Conservation (phyloP, 2,797 vertebrate species). For the Sebastes flavidus region DNA sequence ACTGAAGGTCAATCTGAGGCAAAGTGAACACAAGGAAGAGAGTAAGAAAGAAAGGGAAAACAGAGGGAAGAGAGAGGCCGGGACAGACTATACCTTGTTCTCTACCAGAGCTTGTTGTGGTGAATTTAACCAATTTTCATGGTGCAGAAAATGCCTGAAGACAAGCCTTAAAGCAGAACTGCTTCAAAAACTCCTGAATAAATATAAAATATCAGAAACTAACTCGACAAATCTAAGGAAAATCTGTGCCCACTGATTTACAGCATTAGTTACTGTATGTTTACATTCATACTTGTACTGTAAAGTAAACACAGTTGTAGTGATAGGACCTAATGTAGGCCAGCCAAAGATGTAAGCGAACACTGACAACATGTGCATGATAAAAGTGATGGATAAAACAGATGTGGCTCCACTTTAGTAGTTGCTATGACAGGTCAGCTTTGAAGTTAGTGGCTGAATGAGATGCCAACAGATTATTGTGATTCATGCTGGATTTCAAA, state of each 20-base stretch:
- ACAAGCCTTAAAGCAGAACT: neutral
- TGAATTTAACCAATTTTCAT: neutral
- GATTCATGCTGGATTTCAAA: slow-evolving; percentile 37
- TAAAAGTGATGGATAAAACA: slow-evolving; percentile 38
- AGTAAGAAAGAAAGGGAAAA: slow-evolving; percentile 2
- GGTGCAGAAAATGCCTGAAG: neutral
- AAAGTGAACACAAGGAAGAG: slow-evolving; percentile 29
- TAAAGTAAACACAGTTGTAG: slow-evolving; percentile 35
- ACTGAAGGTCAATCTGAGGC: slow-evolving; percentile 64
- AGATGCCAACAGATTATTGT: slow-evolving; percentile 26
- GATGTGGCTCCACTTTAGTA: slow-evolving; percentile 19
- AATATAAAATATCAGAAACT: neutral
- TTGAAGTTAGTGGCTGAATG: slow-evolving; percentile 35
- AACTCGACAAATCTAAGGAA: neutral
- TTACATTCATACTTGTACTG: slow-evolving; percentile 26
- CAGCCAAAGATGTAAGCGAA: slow-evolving; percentile 10
- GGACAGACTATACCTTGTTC: neutral
- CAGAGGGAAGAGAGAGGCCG: neutral
- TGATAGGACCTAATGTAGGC: slow-evolving; percentile 4
- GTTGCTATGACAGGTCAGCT: slow-evolving; percentile 27
- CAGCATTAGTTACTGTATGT: slow-evolving; percentile 10
- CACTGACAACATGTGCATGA: slow-evolving; percentile 10
- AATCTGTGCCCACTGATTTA: neutral
- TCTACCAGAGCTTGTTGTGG: neutral
- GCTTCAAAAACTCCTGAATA: neutral